Conservation (phyloP, 2,888 invertebrate species). For the Neuroscelio doddi region DNA sequence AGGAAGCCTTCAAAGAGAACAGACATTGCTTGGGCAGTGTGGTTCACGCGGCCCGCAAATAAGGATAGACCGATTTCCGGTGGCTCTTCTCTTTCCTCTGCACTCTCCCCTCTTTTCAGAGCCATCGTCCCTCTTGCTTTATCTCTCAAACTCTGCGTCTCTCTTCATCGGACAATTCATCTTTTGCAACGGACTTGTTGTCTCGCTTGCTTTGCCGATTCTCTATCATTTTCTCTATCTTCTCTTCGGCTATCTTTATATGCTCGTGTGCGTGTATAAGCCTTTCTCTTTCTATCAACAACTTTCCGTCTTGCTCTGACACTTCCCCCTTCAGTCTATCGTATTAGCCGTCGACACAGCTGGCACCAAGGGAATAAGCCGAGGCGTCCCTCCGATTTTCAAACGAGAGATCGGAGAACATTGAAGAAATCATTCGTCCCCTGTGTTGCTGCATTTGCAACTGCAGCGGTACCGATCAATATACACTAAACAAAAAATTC, state of each 20-base stretch:
- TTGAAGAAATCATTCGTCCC: slow-evolving; percentile 23
- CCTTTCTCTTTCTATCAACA: neutral
- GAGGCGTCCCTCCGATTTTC: slow-evolving; percentile 47
- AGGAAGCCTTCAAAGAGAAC: slow-evolving; percentile 26
- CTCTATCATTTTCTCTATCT: slow-evolving; percentile 6
- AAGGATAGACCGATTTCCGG: slow-evolving; percentile 65
- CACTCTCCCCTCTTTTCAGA: slow-evolving; percentile 30
- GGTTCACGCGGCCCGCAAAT: slow-evolving; percentile 57
- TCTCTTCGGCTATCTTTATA: slow-evolving; percentile 8
- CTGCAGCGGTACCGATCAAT: slow-evolving; percentile 19
- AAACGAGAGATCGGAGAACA: slow-evolving; percentile 40
- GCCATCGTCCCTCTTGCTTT: slow-evolving; percentile 26
- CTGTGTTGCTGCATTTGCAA: slow-evolving; percentile 16
- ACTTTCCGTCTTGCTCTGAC: slow-evolving; percentile 16
- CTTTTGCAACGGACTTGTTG: neutral
- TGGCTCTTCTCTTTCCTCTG: slow-evolving; percentile 32
- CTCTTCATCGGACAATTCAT: slow-evolving; percentile 12
- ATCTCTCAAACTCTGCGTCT: slow-evolving; percentile 17
- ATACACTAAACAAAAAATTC: no score
- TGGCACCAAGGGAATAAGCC: slow-evolving; percentile 57
- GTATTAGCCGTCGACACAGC: slow-evolving; percentile 52
- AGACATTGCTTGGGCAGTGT: slow-evolving; percentile 22
- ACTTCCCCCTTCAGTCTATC: slow-evolving; percentile 26
- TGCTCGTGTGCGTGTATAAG: slow-evolving; percentile 7
- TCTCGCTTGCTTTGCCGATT: slow-evolving; percentile 1